Conservation (phyloP, 2,113 vertebrate species). For the Mus musculus region GRCm39 chr1:22536501-22537000, state of each 20-base stretch:
- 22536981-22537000: slow-evolving; percentile 6
- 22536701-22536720: slow-evolving; percentile 81
- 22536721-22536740: slow-evolving; percentile 82
- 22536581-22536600: slow-evolving; percentile 15
- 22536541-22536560: neutral
- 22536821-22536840: slow-evolving; percentile 73
- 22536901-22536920: slow-evolving; percentile 51
- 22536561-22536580: neutral
- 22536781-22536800: slow-evolving; percentile 82
- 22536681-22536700: slow-evolving; percentile 82
- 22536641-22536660: slow-evolving; percentile 53
- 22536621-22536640: slow-evolving; percentile 45
- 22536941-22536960: slow-evolving; percentile 9
- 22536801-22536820: slow-evolving; percentile 78
- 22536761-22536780: slow-evolving; percentile 81
- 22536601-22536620: slow-evolving; percentile 29
- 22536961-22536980: neutral
- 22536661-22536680: slow-evolving; percentile 81
- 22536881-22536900: slow-evolving; percentile 53
- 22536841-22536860: slow-evolving; percentile 53
- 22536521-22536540: neutral
- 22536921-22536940: neutral
- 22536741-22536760: slow-evolving; percentile 81
- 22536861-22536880: slow-evolving; percentile 53
- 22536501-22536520: neutral